These are phyloP conservation scores for Diglossa cyanea DNA, from an alignment of 2,797 vertebrate genomes.

Conservation along the genomic window DNA sequence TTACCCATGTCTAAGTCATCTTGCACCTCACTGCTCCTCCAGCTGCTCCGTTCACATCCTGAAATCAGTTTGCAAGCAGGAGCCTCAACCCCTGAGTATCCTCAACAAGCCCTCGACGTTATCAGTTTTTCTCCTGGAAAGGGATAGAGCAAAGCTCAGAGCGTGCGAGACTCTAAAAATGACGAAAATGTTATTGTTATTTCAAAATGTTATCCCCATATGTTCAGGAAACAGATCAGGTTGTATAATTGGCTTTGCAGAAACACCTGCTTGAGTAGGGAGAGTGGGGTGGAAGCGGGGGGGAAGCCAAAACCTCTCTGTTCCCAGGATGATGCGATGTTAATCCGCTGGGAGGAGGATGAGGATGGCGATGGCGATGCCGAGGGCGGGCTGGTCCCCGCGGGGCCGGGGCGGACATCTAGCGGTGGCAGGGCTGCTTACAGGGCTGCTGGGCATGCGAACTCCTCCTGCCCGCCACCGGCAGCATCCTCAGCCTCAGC, in stretches of 20 bases:
- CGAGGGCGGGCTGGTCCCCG: not conserved
- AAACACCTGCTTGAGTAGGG: not conserved
- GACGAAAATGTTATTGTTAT: conserved; percentile 40
- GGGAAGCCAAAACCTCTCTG: fast-evolving
- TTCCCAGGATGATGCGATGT: fast-evolving
- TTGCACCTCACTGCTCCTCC: not conserved
- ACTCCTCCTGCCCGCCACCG: not conserved
- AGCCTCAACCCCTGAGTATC: not conserved
- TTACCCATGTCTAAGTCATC: not conserved
- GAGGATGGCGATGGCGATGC: not conserved
- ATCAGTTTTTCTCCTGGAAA: not conserved
- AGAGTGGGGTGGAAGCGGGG: not conserved
- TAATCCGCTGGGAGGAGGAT: not conserved
- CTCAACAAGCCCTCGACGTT: not conserved
- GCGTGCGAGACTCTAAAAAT: not conserved
- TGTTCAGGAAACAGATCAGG: conserved; percentile 21
- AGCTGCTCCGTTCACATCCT: not conserved
- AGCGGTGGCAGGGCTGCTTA: not conserved
- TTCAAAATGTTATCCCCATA: conserved; percentile 30
- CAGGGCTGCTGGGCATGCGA: not conserved
- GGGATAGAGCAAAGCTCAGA: not conserved
- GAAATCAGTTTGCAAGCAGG: not conserved
- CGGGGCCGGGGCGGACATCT: not conserved
- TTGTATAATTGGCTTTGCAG: not conserved
- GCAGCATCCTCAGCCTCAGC: not conserved